A percentile compares a stretch with the other conserved stretches of the same genome.
phyloP scores from a whole-genome alignment of 1,140 invertebrate genomes.

The Lepidurus couesii region DNA sequence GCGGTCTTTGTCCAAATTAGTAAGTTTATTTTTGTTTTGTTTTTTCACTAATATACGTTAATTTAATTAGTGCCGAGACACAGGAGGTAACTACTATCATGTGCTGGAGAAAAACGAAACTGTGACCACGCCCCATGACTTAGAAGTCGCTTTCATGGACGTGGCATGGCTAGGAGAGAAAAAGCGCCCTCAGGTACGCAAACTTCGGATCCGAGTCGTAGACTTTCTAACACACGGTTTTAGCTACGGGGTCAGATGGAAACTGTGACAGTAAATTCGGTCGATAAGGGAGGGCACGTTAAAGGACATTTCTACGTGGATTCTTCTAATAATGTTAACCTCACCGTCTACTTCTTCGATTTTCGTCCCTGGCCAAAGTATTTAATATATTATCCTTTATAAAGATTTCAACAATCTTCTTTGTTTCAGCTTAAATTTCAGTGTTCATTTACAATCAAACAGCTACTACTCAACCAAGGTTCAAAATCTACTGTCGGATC shows the following conservation, averaged over 20 bases:
- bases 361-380: neutral
- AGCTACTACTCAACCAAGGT: neutral
- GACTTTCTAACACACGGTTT: neutral
- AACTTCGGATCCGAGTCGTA: neutral
- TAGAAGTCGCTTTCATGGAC: neutral
- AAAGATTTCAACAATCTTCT: neutral
- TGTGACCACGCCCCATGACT: neutral
- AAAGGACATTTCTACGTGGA: neutral
- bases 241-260: neutral
- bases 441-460: neutral
- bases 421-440: neutral
- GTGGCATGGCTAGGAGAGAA: neutral
- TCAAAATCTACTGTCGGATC: neutral
- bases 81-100: neutral
- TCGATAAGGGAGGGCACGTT: neutral
- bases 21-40: neutral
- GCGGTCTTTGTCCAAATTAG: neutral
- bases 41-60: neutral
- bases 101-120: neutral
- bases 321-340: neutral
- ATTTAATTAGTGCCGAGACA: neutral
- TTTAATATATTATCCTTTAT: neutral
- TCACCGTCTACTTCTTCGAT: neutral
- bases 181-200: neutral
- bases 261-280: neutral